Evolutionary conservation across 1,140 invertebrate species (phyloP).

Genomic region (Heterodera schachtii): DNA sequence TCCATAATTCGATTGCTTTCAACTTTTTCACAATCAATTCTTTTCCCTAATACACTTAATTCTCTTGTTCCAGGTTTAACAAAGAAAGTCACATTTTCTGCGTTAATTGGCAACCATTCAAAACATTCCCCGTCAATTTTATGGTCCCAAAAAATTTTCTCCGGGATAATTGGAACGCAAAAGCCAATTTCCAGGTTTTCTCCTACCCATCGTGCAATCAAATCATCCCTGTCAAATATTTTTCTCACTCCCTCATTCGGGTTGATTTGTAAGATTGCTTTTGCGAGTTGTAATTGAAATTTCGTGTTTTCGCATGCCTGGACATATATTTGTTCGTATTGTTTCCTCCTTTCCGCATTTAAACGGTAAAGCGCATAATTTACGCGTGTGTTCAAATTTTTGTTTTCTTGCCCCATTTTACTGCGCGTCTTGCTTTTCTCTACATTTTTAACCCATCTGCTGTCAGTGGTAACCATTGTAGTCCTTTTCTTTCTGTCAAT

Average conservation of each 20-base stretch:
- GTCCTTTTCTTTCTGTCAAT: constrained; percentile 1
- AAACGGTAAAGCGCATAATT: not conserved
- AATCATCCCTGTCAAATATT: constrained; percentile 3
- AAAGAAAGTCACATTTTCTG: no score
- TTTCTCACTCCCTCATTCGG: not conserved
- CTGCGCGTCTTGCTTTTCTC: not conserved
- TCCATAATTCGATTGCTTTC: not conserved
- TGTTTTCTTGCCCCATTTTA: constrained; percentile 7
- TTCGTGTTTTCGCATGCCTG: not conserved
- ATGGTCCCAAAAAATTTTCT: not conserved
- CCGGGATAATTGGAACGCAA: not conserved
- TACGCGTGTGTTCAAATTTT: not conserved
- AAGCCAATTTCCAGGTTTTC: constrained; percentile 1
- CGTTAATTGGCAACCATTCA: not conserved
- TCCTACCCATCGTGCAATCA: constrained; percentile 4
- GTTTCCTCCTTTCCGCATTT: not conserved
- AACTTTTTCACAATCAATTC: no score
- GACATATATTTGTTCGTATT: not conserved
- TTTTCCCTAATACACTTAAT: no score
- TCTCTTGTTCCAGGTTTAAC: no score
- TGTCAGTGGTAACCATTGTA: not conserved
- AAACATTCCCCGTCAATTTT: not conserved
- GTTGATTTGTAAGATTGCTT: no score
- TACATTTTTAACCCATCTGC: not conserved
- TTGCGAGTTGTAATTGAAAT: no score